Evolutionary conservation across 2,113 vertebrate species (phyloP).

Genomic region (Gasterosteus nipponicus): DNA sequence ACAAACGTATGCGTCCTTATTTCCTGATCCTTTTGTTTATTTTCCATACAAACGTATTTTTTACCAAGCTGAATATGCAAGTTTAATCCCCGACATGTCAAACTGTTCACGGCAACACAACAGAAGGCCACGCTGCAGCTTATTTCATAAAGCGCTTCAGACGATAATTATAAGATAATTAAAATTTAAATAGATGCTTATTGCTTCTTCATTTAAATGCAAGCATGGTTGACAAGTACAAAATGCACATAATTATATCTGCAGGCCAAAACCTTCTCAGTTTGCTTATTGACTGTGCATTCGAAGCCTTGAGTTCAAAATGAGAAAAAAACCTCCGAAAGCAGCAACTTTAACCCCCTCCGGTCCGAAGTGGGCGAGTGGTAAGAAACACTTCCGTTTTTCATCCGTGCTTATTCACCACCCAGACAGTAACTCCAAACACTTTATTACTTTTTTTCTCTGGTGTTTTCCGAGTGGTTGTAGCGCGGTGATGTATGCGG

Average conservation of each 20-base stretch:
- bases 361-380: slow-evolving; percentile 32
- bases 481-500: slow-evolving; percentile 55
- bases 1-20: not conserved
- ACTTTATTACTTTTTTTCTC: slow-evolving; percentile 65
- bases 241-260: slow-evolving; percentile 68
- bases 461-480: slow-evolving; percentile 51
- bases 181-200: slow-evolving; percentile 66
- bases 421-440: slow-evolving; percentile 53
- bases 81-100: slow-evolving; percentile 7
- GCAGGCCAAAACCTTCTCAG: slow-evolving; percentile 44
- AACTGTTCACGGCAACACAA: slow-evolving; percentile 16
- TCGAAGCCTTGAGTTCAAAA: slow-evolving; percentile 43
- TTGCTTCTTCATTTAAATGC: slow-evolving; percentile 59
- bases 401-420: slow-evolving; percentile 59
- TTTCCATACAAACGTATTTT: not conserved
- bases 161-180: slow-evolving; percentile 62
- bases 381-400: slow-evolving; percentile 51
- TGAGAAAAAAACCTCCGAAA: slow-evolving; percentile 29
- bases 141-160: slow-evolving; percentile 28
- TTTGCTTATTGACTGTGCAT: slow-evolving; percentile 37
- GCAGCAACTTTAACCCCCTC: slow-evolving; percentile 42
- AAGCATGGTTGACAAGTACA: slow-evolving; percentile 42
- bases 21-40: not conserved
- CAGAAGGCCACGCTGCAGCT: slow-evolving; percentile 14
- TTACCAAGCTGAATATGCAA: slow-evolving; percentile 7